phyloP scores from a whole-genome alignment of 2,113 vertebrate species.

The Myrmecophaga tridactyla region DNA sequence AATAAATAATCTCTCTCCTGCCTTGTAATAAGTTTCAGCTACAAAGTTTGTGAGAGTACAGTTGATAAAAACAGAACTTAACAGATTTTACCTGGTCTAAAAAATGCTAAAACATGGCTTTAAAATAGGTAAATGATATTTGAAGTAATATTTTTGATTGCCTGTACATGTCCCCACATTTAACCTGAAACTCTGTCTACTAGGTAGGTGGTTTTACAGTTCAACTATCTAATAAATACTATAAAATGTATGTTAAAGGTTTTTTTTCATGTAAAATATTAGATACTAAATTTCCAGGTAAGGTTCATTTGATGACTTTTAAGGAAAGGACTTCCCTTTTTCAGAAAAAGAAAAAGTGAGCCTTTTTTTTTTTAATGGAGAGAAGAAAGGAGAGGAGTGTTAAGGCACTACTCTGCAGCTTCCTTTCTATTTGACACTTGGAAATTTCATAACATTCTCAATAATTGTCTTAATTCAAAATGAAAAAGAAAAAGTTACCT shows the following conservation, averaged over 20 bases:
- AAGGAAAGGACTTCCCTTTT: slow-evolving; percentile 45
- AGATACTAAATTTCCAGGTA: slow-evolving; percentile 54
- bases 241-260: slow-evolving; percentile 53
- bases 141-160: slow-evolving; percentile 53
- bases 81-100: slow-evolving; percentile 33
- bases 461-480: too few species aligned
- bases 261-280: slow-evolving; percentile 67
- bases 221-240: slow-evolving; percentile 69
- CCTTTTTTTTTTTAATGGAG: too few species aligned
- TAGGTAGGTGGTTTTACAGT: slow-evolving; percentile 53
- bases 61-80: slow-evolving; percentile 39
- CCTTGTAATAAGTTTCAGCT: slow-evolving; percentile 47
- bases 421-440: too few species aligned
- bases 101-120: slow-evolving; percentile 68
- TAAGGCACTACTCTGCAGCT: too few species aligned
- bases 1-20: slow-evolving; percentile 60
- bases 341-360: slow-evolving; percentile 31
- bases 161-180: slow-evolving; percentile 20
- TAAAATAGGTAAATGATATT: slow-evolving; percentile 37
- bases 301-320: slow-evolving; percentile 28
- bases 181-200: slow-evolving; percentile 59
- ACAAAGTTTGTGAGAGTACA: slow-evolving; percentile 35
- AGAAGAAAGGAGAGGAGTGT: too few species aligned
- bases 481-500: too few species aligned
- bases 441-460: too few species aligned